Evolutionary conservation across 23 tunicate species (phyloP).

Genomic region (Oikopleura dioica): DNA sequence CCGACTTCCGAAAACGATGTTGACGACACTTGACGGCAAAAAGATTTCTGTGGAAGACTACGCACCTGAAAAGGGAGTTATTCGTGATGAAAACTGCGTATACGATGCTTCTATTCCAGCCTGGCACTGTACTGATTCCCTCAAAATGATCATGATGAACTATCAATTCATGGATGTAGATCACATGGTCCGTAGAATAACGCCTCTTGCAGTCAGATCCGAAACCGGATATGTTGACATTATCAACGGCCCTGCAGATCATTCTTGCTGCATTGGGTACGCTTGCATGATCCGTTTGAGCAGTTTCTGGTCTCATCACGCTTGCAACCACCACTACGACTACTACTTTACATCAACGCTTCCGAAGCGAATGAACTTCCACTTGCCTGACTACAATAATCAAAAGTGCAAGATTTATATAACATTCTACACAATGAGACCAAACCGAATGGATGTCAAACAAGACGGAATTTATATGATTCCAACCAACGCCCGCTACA

Average conservation of each 20-base stretch:
- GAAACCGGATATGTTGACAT: constrained; percentile 10
- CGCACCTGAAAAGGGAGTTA: constrained; percentile 2
- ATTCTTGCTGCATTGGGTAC: constrained; percentile 8
- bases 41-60: not conserved
- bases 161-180: constrained; percentile 14
- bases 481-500: not conserved
- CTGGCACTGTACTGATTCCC: not conserved
- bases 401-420: not conserved
- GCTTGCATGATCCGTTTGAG: constrained; percentile 4
- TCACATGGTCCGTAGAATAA: not conserved
- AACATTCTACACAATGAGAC: not conserved
- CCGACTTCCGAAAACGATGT: not conserved
- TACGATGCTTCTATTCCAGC: not conserved
- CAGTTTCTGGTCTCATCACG: not conserved
- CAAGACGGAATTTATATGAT: not conserved
- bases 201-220: not conserved
- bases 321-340: not conserved
- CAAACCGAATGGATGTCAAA: constrained; percentile 3
- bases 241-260: constrained; percentile 8
- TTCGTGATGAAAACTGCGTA: constrained; percentile 3
- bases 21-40: constrained; percentile 1
- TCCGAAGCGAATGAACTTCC: not conserved
- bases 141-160: not conserved
- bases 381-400: not conserved
- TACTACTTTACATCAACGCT: constrained; percentile 1